Evolutionary conservation across 1,140 invertebrate genomes (phyloP).

Genomic region (Cydia splendana): DNA sequence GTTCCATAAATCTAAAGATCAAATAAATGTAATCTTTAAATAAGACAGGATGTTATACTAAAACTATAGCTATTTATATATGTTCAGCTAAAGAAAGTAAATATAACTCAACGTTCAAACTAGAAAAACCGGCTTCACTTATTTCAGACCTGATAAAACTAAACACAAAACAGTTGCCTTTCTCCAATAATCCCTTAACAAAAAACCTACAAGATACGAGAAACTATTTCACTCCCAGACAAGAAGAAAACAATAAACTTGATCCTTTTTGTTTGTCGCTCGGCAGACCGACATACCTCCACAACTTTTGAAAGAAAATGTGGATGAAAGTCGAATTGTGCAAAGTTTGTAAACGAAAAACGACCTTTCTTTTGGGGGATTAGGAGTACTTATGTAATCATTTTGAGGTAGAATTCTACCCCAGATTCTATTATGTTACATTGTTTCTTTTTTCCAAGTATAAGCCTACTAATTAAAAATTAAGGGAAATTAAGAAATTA

Average conservation of each 20-base stretch:
- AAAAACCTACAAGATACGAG: slow-evolving; percentile 19
- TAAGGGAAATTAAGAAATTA: too few relatives aligned
- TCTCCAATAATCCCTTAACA: slow-evolving; percentile 18
- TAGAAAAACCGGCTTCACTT: background rate
- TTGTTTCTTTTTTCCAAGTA: too few relatives aligned
- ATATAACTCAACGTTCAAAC: background rate
- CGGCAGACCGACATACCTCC: slow-evolving; percentile 21
- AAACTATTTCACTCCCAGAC: slow-evolving; percentile 25
- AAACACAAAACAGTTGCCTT: slow-evolving; percentile 3
- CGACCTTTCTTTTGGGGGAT: background rate
- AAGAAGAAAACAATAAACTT: slow-evolving; percentile 26
- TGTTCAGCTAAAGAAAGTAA: too few relatives aligned
- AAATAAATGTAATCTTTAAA: too few relatives aligned
- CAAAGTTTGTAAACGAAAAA: background rate
- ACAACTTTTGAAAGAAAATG: slow-evolving; percentile 16
- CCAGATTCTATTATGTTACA: too few relatives aligned
- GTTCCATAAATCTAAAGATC: too few relatives aligned
- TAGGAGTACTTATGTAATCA: background rate
- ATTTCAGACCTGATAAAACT: background rate
- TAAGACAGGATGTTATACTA: too few relatives aligned
- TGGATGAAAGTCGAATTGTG: slow-evolving; percentile 19
- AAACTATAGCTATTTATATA: too few relatives aligned
- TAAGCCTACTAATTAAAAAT: too few relatives aligned
- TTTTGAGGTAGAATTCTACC: background rate
- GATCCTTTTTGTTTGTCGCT: slow-evolving; percentile 22